Conservation (phyloP, 2,113 vertebrate species). For the Hucho hucho region DNA sequence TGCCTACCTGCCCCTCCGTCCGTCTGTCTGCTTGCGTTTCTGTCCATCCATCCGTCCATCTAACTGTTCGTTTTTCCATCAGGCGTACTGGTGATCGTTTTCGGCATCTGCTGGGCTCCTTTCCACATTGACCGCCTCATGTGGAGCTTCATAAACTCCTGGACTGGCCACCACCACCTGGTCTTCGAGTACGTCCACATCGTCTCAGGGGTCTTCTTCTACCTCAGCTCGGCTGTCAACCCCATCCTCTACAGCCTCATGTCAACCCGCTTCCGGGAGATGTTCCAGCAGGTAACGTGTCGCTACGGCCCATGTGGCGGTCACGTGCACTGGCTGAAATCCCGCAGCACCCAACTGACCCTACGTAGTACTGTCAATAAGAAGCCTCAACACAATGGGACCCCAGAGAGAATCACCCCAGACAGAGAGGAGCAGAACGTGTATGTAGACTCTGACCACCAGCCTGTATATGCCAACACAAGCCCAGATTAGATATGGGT, state of each 20-base stretch:
- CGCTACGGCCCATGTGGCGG: fast-evolving
- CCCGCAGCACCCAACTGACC: slow-evolving; percentile 63
- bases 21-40: too few species aligned
- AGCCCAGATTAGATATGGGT: neutral
- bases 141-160: slow-evolving; percentile 80
- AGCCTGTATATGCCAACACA: neutral
- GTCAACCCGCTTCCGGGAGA: slow-evolving; percentile 88
- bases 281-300: slow-evolving; percentile 82
- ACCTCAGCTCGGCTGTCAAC: slow-evolving; percentile 85
- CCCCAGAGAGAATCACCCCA: too few species aligned
- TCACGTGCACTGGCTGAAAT: neutral
- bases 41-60: too few species aligned
- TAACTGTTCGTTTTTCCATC: slow-evolving; percentile 9
- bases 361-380: slow-evolving; percentile 68
- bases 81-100: slow-evolving; percentile 88
- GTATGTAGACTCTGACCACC: neutral
- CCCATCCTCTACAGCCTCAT: slow-evolving; percentile 93
- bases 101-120: slow-evolving; percentile 89
- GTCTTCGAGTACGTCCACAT: slow-evolving; percentile 81
- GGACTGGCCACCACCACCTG: slow-evolving; percentile 48
- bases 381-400: neutral
- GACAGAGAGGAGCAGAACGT: too few species aligned
- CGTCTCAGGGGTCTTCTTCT: slow-evolving; percentile 85
- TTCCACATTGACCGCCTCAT: slow-evolving; percentile 87
- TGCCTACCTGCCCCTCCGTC: too few species aligned